A percentile compares a stretch with the other conserved stretches of the same genome.
Conservation (phyloP, 2,113 vertebrate genomes). For the Engraulis encrasicolus region DNA sequence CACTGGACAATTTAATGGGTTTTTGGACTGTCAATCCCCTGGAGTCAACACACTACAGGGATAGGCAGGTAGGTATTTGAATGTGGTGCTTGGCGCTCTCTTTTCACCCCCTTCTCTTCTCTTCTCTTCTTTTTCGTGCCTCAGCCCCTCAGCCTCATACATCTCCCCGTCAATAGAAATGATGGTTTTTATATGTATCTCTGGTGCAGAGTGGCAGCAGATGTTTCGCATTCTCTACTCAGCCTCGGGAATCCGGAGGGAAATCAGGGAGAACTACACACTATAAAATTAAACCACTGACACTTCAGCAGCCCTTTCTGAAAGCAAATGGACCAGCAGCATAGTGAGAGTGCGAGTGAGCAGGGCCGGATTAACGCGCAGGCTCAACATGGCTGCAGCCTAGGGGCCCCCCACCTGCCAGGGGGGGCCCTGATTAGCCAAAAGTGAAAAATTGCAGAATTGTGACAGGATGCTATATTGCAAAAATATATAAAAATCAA, state of each 20-base stretch:
- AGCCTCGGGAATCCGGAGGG: slow-evolving; percentile 70
- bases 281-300: slow-evolving; percentile 81
- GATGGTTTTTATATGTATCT: slow-evolving; percentile 68
- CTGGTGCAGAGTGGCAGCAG: slow-evolving; percentile 66
- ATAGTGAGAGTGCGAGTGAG: no score
- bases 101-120: slow-evolving; percentile 34
- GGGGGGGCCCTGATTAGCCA: no score
- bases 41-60: slow-evolving; percentile 62
- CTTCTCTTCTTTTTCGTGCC: not conserved
- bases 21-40: slow-evolving; percentile 73
- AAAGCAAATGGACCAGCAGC: slow-evolving; percentile 72
- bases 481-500: no score
- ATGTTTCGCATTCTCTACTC: slow-evolving; percentile 75
- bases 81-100: slow-evolving; percentile 62
- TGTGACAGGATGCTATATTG: no score
- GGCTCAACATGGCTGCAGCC: no score
- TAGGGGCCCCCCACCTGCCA: no score
- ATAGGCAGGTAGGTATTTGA: slow-evolving; percentile 64
- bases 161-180: slow-evolving; percentile 66
- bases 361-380: no score
- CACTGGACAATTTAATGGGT: slow-evolving; percentile 73
- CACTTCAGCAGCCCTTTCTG: slow-evolving; percentile 72
- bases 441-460: no score
- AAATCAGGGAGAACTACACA: slow-evolving; percentile 77
- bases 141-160: slow-evolving; percentile 54